Base-by-base conservation (phyloP, 23 tunicate genomes). In the Trididemnum miniatum region DNA sequence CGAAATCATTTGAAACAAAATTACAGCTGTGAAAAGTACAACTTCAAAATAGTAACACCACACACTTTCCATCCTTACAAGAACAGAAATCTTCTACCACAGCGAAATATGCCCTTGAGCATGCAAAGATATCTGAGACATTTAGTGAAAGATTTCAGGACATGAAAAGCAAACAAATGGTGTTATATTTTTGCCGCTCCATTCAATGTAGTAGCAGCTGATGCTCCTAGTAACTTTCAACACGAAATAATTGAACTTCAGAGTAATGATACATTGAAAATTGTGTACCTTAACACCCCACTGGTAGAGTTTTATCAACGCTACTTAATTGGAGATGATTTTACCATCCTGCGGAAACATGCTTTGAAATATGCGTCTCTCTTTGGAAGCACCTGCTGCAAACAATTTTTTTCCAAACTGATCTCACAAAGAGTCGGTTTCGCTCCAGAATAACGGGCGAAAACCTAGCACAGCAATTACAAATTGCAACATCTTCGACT, bases 21-120 rank as follows among this genome's bases (percentile, higher is more conserved):
- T 63, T 86, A 65, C 67, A 67, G 62, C 89, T 86, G 51, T 86
- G 89, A 84, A 65, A 84, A 76, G 64, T 35, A 59, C 88, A 84
- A 35, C 79, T 86, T 65, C 49, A 86, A 86, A 71, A 80, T 62
- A 80, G 72, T 36, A 59, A 86, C 80, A 69, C 80, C 80, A 35
- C 85, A 71, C 91, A 86, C 67, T 86, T 86, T 49, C 91, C 91
- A 9, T 62, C 91, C 80, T 80, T 86, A 35, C 80, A 86, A 80
- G 80, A 86, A 34, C 91, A 86, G 52, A 86, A 86, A 35, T 85
- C 85, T 32, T 69, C 91, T 80, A 69, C 91, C 27, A 69, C 80
- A 69, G 73, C 91, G 28, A 54, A 86, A 80, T 86, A 80, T 80
- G 91, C 91, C n/a, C 73, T 25, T 71, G 91, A 52, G 67, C 80